phyloP scores from a whole-genome alignment of 2,888 invertebrate genomes.

The Adineta ricciae region DNA sequence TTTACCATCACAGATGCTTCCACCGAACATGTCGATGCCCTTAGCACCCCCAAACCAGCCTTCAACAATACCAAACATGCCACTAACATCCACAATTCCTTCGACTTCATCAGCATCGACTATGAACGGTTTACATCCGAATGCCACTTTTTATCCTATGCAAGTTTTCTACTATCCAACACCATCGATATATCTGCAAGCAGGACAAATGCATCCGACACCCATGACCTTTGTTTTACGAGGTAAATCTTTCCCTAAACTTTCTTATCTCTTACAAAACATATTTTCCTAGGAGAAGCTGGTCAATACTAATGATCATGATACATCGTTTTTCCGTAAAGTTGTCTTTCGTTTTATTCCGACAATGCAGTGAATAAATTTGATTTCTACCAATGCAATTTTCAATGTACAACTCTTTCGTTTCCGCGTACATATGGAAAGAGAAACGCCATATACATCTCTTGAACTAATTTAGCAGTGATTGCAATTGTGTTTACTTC shows the following conservation, averaged over 20 bases:
- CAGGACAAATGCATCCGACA: neutral
- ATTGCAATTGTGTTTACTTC: neutral
- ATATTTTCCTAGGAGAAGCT: neutral
- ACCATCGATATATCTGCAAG: neutral
- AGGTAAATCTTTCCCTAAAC: neutral
- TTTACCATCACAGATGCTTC: neutral
- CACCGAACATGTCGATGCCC: neutral
- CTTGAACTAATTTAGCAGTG: neutral
- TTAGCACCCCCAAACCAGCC: neutral
- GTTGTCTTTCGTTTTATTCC: neutral
- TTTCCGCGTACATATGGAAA: neutral
- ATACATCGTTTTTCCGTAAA: neutral
- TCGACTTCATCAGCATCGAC: neutral
- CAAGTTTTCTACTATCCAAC: slow-evolving; percentile 18
- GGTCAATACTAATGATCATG: neutral
- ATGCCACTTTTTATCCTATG: slow-evolving; percentile 17
- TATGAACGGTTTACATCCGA: neutral
- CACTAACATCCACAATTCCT: neutral
- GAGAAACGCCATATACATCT: neutral
- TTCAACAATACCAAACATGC: neutral
- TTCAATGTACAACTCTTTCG: neutral
- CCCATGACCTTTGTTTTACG: neutral
- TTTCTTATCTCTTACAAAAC: neutral
- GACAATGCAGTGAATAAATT: neutral
- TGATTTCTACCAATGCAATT: neutral